A percentile compares a stretch with the other conserved stretches of the same genome.
Evolutionary conservation across 2,888 invertebrate genomes (phyloP).

Genomic region (Lithophane semibrunnea): DNA sequence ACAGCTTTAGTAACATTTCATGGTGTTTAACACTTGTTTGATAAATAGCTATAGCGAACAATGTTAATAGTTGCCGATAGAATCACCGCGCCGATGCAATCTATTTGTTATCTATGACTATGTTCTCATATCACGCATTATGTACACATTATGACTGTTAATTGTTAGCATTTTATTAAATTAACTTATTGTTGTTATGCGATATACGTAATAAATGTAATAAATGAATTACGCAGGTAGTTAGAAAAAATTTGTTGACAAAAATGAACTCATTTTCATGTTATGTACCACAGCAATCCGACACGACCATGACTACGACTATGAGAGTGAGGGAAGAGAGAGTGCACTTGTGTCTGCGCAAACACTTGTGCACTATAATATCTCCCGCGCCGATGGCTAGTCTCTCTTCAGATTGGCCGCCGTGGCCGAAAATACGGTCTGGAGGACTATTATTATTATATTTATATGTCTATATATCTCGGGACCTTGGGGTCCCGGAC

Average conservation of each 20-base stretch:
- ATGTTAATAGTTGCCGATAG: slow-evolving; percentile 5
- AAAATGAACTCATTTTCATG: neutral
- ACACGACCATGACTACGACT: too few species aligned
- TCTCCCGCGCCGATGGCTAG: too few species aligned
- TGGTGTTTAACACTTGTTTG: slow-evolving; percentile 40
- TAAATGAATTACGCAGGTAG: neutral
- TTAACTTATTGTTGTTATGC: slow-evolving; percentile 27
- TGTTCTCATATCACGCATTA: slow-evolving; percentile 31
- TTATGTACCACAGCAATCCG: too few species aligned
- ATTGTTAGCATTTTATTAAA: slow-evolving; percentile 47
- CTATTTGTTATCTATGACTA: slow-evolving; percentile 41
- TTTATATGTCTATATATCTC: too few species aligned
- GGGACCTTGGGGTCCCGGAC: too few species aligned
- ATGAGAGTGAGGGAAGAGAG: too few species aligned
- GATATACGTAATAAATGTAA: neutral
- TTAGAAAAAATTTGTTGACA: neutral
- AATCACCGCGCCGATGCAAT: slow-evolving; percentile 15
- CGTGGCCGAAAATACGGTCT: too few species aligned
- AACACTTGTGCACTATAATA: too few species aligned
- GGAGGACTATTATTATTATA: too few species aligned
- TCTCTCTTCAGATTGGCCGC: too few species aligned
- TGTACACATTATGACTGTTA: slow-evolving; percentile 8
- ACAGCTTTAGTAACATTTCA: slow-evolving; percentile 14
- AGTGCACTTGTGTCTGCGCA: too few species aligned
- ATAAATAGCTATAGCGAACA: slow-evolving; percentile 24